Percentiles rank a stretch among this genome's conserved stretches.
These are phyloP conservation scores for Centropristis striata DNA, from an alignment of 2,113 vertebrate species.

Conservation along the genomic window DNA sequence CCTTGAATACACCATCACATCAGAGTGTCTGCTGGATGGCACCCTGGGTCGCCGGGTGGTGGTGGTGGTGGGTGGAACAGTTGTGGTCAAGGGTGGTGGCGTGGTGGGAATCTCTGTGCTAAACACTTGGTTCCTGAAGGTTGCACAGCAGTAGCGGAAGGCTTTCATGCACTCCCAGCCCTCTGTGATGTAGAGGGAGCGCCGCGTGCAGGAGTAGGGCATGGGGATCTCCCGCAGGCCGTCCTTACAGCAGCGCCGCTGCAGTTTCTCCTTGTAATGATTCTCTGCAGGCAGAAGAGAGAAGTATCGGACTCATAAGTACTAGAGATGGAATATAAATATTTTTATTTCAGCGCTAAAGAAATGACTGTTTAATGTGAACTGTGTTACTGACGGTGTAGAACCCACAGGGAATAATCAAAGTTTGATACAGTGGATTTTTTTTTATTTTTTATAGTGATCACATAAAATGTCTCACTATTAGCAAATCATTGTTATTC, in stretches of 20 bases:
- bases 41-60: too few relatives aligned
- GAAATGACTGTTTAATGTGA: neutral
- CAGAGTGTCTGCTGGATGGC: too few relatives aligned
- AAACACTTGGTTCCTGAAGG: slow-evolving; percentile 69
- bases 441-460: too few relatives aligned
- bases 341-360: neutral
- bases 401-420: neutral
- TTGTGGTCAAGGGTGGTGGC: slow-evolving; percentile 35
- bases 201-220: slow-evolving; percentile 85
- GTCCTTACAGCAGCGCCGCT: slow-evolving; percentile 88
- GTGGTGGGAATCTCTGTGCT: slow-evolving; percentile 66
- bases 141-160: slow-evolving; percentile 91
- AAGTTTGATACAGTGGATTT: too few relatives aligned
- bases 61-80: neutral
- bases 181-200: slow-evolving; percentile 86
- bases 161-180: slow-evolving; percentile 82
- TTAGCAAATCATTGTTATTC: too few relatives aligned
- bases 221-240: slow-evolving; percentile 91
- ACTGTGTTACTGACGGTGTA: neutral
- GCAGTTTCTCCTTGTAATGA: slow-evolving; percentile 77
- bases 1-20: too few relatives aligned
- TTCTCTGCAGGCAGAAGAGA: slow-evolving; percentile 73
- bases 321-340: neutral
- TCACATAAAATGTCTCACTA: too few relatives aligned
- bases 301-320: neutral